A percentile compares a stretch with the other conserved stretches of the same genome.
Evolutionary conservation across 1,140 invertebrate species (phyloP).

Genomic region (Thaumatotibia leucotreta): DNA sequence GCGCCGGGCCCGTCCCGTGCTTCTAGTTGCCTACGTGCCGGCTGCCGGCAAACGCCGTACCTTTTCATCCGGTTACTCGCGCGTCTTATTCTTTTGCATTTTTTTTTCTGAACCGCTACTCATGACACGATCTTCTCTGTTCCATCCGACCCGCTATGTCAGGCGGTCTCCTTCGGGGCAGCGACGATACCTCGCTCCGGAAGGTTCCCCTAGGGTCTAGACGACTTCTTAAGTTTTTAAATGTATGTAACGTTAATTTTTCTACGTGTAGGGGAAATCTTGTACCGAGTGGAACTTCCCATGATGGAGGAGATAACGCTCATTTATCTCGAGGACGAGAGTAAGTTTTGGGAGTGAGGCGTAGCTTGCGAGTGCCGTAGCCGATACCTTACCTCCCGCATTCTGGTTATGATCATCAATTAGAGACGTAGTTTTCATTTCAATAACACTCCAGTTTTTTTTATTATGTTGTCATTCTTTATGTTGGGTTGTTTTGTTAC

Average conservation of each 20-base stretch:
- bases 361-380: constrained; percentile 78
- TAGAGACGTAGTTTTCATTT: constrained; percentile 77
- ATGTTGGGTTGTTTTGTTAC: constrained; percentile 55
- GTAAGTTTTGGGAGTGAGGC: constrained; percentile 78
- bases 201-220: constrained; percentile 11
- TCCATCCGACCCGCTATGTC: neutral
- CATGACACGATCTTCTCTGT: constrained; percentile 21
- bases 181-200: neutral
- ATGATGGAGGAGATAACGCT: constrained; percentile 93
- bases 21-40: constrained; percentile 72
- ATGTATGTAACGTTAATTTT: constrained; percentile 79
- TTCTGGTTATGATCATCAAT: constrained; percentile 78
- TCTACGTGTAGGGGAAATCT: constrained; percentile 89
- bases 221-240: constrained; percentile 32
- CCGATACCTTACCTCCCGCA: constrained; percentile 77
- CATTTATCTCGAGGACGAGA: constrained; percentile 89
- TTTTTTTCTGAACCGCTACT: constrained; percentile 49
- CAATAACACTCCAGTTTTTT: constrained; percentile 73
- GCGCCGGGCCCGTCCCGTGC: constrained; percentile 56
- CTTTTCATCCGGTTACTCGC: constrained; percentile 26
- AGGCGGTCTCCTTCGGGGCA: neutral
- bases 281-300: constrained; percentile 92
- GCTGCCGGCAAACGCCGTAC: constrained; percentile 26
- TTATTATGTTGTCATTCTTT: constrained; percentile 54
- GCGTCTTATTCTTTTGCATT: constrained; percentile 52